phyloP scores from a whole-genome alignment of 2,797 vertebrate genomes.

The Prionace glauca region DNA sequence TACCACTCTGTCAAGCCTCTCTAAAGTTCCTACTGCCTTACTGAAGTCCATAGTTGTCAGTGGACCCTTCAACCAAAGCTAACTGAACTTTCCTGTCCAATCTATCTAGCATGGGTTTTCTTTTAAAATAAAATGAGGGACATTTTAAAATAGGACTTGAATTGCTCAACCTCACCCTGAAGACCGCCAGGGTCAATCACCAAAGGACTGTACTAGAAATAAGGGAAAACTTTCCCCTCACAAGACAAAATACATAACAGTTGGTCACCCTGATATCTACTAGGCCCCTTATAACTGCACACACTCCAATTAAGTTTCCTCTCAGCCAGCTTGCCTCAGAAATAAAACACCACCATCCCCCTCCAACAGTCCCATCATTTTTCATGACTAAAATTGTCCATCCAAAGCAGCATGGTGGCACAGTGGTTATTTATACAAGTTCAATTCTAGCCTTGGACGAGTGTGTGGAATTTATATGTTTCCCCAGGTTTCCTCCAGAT shows the following conservation, averaged over 20 bases:
- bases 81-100: background rate
- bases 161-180: background rate
- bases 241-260: background rate
- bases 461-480: too few species aligned
- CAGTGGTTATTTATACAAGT: too few species aligned
- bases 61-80: background rate
- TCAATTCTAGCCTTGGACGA: too few species aligned
- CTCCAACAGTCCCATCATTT: too few species aligned
- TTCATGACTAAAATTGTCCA: too few species aligned
- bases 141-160: background rate
- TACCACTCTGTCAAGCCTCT: background rate
- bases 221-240: background rate
- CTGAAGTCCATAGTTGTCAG: background rate
- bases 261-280: background rate
- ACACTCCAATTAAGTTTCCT: background rate
- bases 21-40: background rate
- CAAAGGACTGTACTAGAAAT: background rate
- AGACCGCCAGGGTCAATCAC: background rate
- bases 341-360: too few species aligned
- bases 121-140: background rate
- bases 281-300: background rate
- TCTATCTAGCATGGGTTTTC: background rate
- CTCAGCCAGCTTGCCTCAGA: background rate
- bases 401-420: too few species aligned
- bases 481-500: too few species aligned